These are phyloP conservation scores for Drosophila macrospina DNA, from an alignment of 2,888 invertebrate genomes.

Conservation along the genomic window DNA sequence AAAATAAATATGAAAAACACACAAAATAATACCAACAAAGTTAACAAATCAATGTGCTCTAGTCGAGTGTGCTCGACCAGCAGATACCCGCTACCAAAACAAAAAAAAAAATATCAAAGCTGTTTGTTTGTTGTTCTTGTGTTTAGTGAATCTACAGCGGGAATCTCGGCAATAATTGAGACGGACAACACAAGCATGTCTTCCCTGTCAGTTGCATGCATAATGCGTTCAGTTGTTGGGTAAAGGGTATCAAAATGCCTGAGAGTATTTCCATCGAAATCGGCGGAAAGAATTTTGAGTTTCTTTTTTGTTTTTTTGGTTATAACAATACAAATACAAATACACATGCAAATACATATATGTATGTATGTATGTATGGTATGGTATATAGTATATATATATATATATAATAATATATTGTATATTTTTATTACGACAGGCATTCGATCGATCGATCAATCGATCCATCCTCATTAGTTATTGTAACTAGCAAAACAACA, in stretches of 20 bases:
- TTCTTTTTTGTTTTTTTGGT: slow-evolving; percentile 9
- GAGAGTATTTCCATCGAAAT: slow-evolving; percentile 55
- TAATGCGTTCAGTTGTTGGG: neutral
- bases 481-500: slow-evolving; percentile 41
- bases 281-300: slow-evolving; percentile 40
- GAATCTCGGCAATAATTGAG: neutral
- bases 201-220: slow-evolving; percentile 6
- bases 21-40: neutral
- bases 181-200: slow-evolving; percentile 5
- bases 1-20: too few relatives aligned
- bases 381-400: slow-evolving; percentile 26
- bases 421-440: slow-evolving; percentile 32
- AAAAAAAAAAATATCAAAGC: neutral
- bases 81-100: slow-evolving; percentile 45
- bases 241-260: slow-evolving; percentile 53
- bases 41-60: slow-evolving; percentile 14
- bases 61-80: slow-evolving; percentile 35
- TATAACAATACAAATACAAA: slow-evolving; percentile 42
- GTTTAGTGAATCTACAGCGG: neutral
- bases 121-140: neutral
- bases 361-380: slow-evolving; percentile 30
- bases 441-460: slow-evolving; percentile 19
- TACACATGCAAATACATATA: slow-evolving; percentile 29
- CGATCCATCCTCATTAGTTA: slow-evolving; percentile 17
- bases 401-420: slow-evolving; percentile 3